Base-by-base conservation (phyloP, 1,140 invertebrate genomes). In the Belonocnema kinseyi region DNA sequence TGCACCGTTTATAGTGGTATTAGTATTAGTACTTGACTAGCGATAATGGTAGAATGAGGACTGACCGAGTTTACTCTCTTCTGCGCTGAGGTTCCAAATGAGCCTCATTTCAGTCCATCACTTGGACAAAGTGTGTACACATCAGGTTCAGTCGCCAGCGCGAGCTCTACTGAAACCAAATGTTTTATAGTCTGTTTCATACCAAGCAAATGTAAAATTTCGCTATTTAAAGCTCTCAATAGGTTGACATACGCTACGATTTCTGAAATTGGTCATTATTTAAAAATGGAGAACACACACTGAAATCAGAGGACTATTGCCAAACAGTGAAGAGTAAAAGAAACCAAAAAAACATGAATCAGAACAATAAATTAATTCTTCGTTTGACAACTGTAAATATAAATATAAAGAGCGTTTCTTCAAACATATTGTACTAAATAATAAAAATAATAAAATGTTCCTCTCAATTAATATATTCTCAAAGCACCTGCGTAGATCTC, bases 81-180 rank as follows among this genome's bases (percentile, higher is more conserved):
- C 77, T 82, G 73, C 50, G 76, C 75, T 72, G 81, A 81, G 80
- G 74, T 85, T 83, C 77, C 81, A 79, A 87, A 86, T 86, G 82
- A 87, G 83, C 77, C 77, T 85, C 83, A 85, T 85, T 85, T 87
- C 78, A 82, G 81, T 81, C 76, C 80, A 85, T 87, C 82, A 84
- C 75, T 71, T 80, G 80, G 33, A 84, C 73, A 58, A 77, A 81
- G 75, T 70, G 73, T 83, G 79, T 81, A 83, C 79, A 85, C 56
- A 84, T 73, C 72, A 71, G 33, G 1, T 13, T 46, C 72, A 78
- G 71, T 76, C 76, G 76, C 76, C 74, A 76, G 17, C 21, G 19
- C 13, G 8, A 11, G 26, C 40, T 46, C 40, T 46, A 46, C 40
- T 46, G 40, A 46, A 6, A 46, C 40, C 8, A 10, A 46, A 46